Percentiles rank a stretch among this genome's conserved stretches.
Evolutionary conservation across 1,140 invertebrate species (phyloP).

Genomic region (Gryllus bimaculatus): DNA sequence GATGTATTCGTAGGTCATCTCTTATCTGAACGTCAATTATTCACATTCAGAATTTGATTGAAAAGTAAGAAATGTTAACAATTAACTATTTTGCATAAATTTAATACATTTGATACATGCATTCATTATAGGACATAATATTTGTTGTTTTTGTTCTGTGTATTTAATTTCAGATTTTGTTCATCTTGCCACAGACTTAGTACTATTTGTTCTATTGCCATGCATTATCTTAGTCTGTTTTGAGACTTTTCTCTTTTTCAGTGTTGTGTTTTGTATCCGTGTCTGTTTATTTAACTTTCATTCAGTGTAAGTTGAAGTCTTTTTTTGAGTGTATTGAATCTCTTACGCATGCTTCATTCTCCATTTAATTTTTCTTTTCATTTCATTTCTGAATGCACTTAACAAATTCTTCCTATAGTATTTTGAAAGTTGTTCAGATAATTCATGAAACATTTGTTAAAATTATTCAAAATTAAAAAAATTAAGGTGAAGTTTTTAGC

Average conservation of each 20-base stretch:
- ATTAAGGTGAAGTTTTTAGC: background rate
- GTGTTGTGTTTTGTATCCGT: no score
- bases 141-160: background rate
- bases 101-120: conserved; percentile 1
- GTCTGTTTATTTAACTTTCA: no score
- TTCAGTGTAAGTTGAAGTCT: no score
- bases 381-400: background rate
- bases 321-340: no score
- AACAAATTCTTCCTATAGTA: background rate
- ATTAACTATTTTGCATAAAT: background rate
- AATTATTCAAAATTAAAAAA: background rate
- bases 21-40: conserved; percentile 1
- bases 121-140: background rate
- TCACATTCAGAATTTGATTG: background rate
- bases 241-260: no score
- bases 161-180: no score
- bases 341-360: no score
- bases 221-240: no score
- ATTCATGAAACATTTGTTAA: background rate
- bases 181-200: no score
- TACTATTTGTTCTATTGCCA: no score
- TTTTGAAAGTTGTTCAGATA: background rate
- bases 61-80: background rate
- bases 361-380: no score
- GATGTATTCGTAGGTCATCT: background rate